phyloP scores from a whole-genome alignment of 2,113 vertebrate genomes.

The Cochlearius cochlearius region DNA sequence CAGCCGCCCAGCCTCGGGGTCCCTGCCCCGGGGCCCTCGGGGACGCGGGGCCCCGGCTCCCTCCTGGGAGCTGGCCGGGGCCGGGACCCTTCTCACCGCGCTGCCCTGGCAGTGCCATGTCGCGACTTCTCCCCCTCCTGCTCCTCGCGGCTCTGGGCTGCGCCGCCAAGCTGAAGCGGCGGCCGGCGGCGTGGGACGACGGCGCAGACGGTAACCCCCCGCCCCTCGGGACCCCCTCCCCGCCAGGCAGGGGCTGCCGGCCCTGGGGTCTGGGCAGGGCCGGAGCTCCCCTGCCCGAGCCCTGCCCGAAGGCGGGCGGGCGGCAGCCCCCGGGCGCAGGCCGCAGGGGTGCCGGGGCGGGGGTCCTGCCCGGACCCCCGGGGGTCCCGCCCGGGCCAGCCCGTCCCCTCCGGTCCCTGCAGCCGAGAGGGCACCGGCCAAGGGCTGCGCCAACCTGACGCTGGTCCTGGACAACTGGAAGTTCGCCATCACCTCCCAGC shows the following conservation, averaged over 20 bases:
- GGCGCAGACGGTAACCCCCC: conserved; percentile 58
- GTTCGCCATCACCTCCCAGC: conserved; percentile 85
- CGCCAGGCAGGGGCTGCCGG: accelerated
- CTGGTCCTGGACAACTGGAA: conserved; percentile 88
- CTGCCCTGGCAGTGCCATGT: background rate
- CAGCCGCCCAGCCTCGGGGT: accelerated
- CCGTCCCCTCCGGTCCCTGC: background rate
- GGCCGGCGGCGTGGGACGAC: conserved; percentile 55
- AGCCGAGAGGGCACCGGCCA: conserved; percentile 65
- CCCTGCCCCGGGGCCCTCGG: accelerated
- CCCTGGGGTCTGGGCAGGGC: accelerated
- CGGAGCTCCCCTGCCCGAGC: background rate
- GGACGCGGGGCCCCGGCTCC: accelerated
- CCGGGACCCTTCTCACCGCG: accelerated
- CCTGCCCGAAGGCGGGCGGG: background rate
- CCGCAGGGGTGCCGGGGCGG: accelerated
- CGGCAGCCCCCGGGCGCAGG: accelerated
- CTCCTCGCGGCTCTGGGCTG: conserved; percentile 40
- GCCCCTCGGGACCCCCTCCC: background rate
- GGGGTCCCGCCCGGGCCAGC: background rate
- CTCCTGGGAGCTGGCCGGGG: background rate
- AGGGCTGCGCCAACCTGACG: conserved; percentile 83
- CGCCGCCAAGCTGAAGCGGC: conserved; percentile 60
- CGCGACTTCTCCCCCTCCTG: conserved; percentile 12
- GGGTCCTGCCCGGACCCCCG: background rate